A percentile compares a stretch with the other conserved stretches of the same genome.
These are phyloP conservation scores for Drosophila guanche DNA, from an alignment of 1,140 invertebrate genomes.

Conservation along the genomic window DNA sequence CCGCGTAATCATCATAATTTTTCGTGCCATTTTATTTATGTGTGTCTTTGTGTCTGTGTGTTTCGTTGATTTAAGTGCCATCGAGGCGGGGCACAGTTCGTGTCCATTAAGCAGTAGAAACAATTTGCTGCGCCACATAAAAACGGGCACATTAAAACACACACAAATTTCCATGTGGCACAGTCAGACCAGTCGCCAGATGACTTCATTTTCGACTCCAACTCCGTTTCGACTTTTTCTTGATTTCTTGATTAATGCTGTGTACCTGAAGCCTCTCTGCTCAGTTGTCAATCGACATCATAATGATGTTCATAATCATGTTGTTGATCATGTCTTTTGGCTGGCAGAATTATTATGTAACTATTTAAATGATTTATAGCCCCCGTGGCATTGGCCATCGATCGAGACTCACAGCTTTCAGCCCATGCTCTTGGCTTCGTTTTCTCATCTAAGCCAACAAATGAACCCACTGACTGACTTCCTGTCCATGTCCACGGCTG, in stretches of 20 bases:
- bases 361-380: conserved; percentile 79
- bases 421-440: conserved; percentile 73
- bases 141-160: conserved; percentile 69
- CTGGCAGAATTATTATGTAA: conserved; percentile 78
- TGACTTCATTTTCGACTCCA: conserved; percentile 66
- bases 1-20: conserved; percentile 79
- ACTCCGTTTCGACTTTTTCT: conserved; percentile 40
- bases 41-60: conserved; percentile 42
- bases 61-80: conserved; percentile 53
- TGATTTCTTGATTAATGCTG: conserved; percentile 59
- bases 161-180: conserved; percentile 70
- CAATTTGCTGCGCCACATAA: conserved; percentile 60
- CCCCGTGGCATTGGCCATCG: conserved; percentile 73
- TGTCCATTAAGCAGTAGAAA: conserved; percentile 27
- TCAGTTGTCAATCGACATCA: conserved; percentile 55
- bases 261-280: neutral
- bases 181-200: conserved; percentile 43
- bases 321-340: conserved; percentile 6
- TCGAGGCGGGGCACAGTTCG: conserved; percentile 17
- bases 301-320: conserved; percentile 26
- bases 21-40: conserved; percentile 51
- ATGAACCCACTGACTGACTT: conserved; percentile 36
- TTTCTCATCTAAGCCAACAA: conserved; percentile 36
- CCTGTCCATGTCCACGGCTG: conserved; percentile 52
- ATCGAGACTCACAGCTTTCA: conserved; percentile 30